Conservation (phyloP, 23 tunicate species). For the Pegea sp. region DNA sequence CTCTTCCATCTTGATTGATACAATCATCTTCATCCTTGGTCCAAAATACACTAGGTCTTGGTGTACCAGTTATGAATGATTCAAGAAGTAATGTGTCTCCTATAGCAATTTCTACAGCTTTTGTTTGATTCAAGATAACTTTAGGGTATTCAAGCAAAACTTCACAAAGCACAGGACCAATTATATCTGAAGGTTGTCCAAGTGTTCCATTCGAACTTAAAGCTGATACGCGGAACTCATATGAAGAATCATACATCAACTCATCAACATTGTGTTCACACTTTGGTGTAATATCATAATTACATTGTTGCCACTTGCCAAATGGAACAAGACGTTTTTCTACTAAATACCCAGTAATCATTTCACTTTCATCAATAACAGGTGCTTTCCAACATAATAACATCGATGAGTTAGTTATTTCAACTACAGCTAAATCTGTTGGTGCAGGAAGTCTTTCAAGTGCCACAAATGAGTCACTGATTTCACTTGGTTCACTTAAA, state of each 20-base stretch:
- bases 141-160: constrained; percentile 58
- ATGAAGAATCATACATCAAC: constrained; percentile 57
- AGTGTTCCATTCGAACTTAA: constrained; percentile 75
- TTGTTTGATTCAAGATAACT: constrained; percentile 36
- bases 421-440: constrained; percentile 24
- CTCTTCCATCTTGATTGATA: constrained; percentile 25
- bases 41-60: constrained; percentile 92
- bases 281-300: constrained; percentile 39
- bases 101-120: constrained; percentile 65
- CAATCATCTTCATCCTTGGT: constrained; percentile 52
- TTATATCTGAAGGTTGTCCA: constrained; percentile 65
- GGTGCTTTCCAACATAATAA: constrained; percentile 68
- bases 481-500: constrained; percentile 46
- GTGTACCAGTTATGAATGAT: constrained; percentile 55
- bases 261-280: constrained; percentile 73
- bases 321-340: constrained; percentile 86
- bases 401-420: constrained; percentile 45
- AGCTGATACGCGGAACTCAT: constrained; percentile 74
- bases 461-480: constrained; percentile 39
- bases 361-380: constrained; percentile 68
- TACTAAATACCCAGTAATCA: constrained; percentile 54
- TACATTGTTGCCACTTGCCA: constrained; percentile 88
- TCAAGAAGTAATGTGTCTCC: constrained; percentile 48
- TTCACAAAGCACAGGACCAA: constrained; percentile 63
- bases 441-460: constrained; percentile 73